Conservation (phyloP, 2,888 invertebrate species). For the Lypha dubia region DNA sequence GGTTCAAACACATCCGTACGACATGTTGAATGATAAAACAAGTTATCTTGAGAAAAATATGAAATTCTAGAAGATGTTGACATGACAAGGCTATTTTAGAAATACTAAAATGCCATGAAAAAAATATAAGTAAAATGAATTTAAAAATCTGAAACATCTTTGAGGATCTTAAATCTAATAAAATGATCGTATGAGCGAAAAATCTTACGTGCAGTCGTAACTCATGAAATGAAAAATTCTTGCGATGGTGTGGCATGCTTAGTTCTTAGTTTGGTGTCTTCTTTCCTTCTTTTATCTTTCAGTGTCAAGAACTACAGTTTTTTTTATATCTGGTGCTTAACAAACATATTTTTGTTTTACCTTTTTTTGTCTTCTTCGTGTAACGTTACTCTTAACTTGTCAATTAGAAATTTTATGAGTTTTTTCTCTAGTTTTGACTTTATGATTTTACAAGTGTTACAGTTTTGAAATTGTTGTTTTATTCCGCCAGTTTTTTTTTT, state of each 20-base stretch:
- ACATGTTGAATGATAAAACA: slow-evolving; percentile 35
- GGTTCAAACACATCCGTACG: slow-evolving; percentile 18
- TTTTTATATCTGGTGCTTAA: background rate
- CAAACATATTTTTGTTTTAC: background rate
- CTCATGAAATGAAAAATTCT: slow-evolving; percentile 36
- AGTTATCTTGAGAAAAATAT: slow-evolving; percentile 69
- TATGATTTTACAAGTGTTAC: slow-evolving; percentile 70
- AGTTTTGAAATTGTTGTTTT: slow-evolving; percentile 54
- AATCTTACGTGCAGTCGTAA: background rate
- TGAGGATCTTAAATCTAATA: slow-evolving; percentile 56
- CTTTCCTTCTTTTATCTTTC: slow-evolving; percentile 24
- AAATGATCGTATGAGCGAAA: slow-evolving; percentile 23
- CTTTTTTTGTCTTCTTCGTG: background rate
- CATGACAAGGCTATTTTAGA: slow-evolving; percentile 73
- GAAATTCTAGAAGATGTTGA: slow-evolving; percentile 75
- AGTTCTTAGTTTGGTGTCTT: no score
- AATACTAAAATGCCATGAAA: slow-evolving; percentile 19
- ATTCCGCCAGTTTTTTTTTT: slow-evolving; percentile 11
- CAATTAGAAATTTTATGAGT: slow-evolving; percentile 70
- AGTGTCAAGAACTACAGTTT: slow-evolving; percentile 21
- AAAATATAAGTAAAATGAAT: background rate
- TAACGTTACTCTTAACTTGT: slow-evolving; percentile 69
- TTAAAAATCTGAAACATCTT: slow-evolving; percentile 47
- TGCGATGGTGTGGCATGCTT: slow-evolving; percentile 37
- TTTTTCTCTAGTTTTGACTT: slow-evolving; percentile 61